Evolutionary conservation across 1,140 invertebrate species (phyloP).

Genomic region (Drosophila micromelanica): DNA sequence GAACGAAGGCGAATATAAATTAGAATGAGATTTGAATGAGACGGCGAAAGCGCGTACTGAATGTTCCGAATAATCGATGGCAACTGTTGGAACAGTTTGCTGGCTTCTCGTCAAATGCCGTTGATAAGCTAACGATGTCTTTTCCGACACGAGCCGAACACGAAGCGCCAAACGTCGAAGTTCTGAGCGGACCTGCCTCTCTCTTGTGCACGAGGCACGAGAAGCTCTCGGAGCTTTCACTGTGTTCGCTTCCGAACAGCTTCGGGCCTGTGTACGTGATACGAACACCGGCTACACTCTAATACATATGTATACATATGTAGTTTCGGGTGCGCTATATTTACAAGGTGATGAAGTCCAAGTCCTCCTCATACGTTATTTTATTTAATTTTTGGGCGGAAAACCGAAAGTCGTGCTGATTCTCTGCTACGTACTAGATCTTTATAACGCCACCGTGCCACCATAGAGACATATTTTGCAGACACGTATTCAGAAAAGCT

Average conservation of each 20-base stretch:
- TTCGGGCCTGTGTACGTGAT: constrained; percentile 30
- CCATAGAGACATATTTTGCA: constrained; percentile 16
- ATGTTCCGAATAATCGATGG: constrained; percentile 56
- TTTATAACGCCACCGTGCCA: constrained; percentile 12
- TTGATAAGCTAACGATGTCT: constrained; percentile 23
- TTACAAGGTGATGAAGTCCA: constrained; percentile 8
- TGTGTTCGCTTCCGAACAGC: not conserved
- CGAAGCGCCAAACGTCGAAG: constrained; percentile 4
- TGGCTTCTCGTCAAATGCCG: constrained; percentile 48
- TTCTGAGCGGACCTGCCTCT: constrained; percentile 19
- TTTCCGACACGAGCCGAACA: constrained; percentile 8
- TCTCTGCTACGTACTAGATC: constrained; percentile 21
- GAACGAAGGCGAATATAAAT: constrained; percentile 34
- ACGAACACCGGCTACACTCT: constrained; percentile 12
- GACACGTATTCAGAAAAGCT: constrained; percentile 4
- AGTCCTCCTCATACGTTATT: constrained; percentile 31
- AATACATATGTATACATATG: not conserved
- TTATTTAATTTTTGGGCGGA: constrained; percentile 6
- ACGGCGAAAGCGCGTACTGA: constrained; percentile 27
- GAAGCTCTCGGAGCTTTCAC: not conserved
- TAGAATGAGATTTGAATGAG: constrained; percentile 14
- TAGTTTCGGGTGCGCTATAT: constrained; percentile 11
- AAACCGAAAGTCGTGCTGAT: constrained; percentile 2
- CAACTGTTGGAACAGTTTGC: constrained; percentile 49
- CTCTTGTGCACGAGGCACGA: not conserved